Base-by-base conservation (phyloP, 2,888 invertebrate genomes). In the Cryptocephalus moraei region DNA sequence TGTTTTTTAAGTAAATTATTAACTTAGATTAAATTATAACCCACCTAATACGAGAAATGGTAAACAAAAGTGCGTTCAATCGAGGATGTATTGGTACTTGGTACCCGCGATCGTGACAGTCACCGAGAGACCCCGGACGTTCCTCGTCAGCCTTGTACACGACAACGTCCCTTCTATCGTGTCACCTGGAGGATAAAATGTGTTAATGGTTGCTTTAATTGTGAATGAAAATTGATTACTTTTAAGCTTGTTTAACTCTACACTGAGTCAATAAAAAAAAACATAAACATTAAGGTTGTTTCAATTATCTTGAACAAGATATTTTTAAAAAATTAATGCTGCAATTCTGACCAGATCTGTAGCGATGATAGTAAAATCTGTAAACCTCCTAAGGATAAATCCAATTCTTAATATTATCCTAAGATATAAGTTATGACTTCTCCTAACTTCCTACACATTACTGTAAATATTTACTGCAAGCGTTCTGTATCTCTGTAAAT, bases 101-200 rank as follows among this genome's bases (percentile, higher is more conserved):
- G 76, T 78, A 43, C 77, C 76, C 64, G 79, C 80, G 51, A 82
- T 72, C 60, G 77, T 75, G 52, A 91, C 79, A 49, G 78, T 77
- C 43, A 91, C 78, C 38, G 80, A 77, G 36, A 92, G 69, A 14
- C 86, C 85, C 57, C 91, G 73, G 0, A 84, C 78, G 70, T 90
- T 86, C 56, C 81, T 82, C 52, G 77, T 75, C 60, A 84, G 82
- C 58, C 91, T 79, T 51, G 73, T 78, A 61, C 90, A 91, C 39
- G 75, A 75, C n/a, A 93, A 74, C 53, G 76, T 81, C 11, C 91
- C 91, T 44, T 72, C 66, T n/a, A 82, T 55, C 9, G 65, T 61
- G 49, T 79, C 75, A 51, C 79, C 81, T 82, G 63, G 36, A 72
- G 70, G 55, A 44, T 40, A 14, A 51, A 49, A 46, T 12, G 46